Conservation (phyloP, 2,113 vertebrate genomes). For the Eclectus roratus region DNA sequence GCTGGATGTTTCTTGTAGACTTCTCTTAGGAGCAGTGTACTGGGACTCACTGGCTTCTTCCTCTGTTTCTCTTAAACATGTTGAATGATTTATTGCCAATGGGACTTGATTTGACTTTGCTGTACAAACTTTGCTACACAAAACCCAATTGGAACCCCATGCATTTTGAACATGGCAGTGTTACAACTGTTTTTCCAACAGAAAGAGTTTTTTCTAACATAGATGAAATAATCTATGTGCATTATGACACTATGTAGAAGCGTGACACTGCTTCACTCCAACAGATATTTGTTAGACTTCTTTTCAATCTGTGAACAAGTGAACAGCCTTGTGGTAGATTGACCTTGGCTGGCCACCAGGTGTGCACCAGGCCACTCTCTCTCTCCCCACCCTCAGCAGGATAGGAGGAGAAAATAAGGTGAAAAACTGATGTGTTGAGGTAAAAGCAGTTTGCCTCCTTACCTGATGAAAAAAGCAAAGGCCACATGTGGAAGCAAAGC, state of each 20-base stretch:
- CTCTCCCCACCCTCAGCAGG: not conserved
- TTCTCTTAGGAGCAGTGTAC: not conserved
- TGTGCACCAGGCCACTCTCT: not conserved
- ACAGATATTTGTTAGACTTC: not conserved
- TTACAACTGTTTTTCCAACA: not conserved
- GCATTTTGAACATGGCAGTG: not conserved
- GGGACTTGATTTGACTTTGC: not conserved
- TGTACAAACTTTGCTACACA: not conserved
- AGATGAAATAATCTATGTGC: not conserved
- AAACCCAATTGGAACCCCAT: not conserved
- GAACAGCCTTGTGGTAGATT: not conserved
- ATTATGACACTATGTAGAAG: not conserved
- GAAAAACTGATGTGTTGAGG: rapidly evolving
- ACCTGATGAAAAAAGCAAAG: not conserved
- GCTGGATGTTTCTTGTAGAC: not conserved
- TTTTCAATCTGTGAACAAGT: not conserved
- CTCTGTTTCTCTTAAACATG: not conserved
- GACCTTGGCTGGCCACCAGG: not conserved
- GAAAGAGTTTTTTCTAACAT: not conserved
- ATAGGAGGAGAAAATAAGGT: not conserved
- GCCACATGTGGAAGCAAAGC: not conserved
- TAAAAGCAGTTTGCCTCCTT: not conserved
- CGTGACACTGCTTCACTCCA: not conserved
- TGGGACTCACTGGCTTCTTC: not conserved
- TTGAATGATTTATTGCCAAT: not conserved